Conservation (phyloP, 2,888 invertebrate species). For the Sphinx pinastri region DNA sequence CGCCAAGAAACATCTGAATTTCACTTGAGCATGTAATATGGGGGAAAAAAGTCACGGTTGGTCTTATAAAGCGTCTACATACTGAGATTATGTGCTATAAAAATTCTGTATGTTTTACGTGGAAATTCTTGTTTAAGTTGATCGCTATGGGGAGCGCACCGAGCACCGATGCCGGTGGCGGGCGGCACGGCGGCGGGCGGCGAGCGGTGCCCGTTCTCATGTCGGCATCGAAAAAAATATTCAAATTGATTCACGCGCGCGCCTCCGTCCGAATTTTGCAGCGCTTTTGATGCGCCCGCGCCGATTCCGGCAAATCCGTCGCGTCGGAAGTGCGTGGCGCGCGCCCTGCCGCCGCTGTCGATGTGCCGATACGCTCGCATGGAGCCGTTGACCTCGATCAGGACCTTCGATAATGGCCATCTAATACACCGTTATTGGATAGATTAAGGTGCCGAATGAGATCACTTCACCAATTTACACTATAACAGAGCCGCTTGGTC, state of each 20-base stretch:
- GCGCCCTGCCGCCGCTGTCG: slow-evolving; percentile 66
- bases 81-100: slow-evolving; percentile 74
- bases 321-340: slow-evolving; percentile 82
- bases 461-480: slow-evolving; percentile 35
- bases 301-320: slow-evolving; percentile 84
- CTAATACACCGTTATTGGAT: slow-evolving; percentile 66
- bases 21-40: slow-evolving; percentile 65
- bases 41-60: slow-evolving; percentile 50
- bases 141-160: slow-evolving; percentile 48
- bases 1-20: slow-evolving; percentile 55
- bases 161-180: slow-evolving; percentile 37
- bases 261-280: slow-evolving; percentile 80
- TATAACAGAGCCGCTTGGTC: neutral
- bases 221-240: slow-evolving; percentile 78
- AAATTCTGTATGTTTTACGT: slow-evolving; percentile 63
- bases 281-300: slow-evolving; percentile 81
- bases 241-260: slow-evolving; percentile 82
- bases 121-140: slow-evolving; percentile 41
- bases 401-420: slow-evolving; percentile 69
- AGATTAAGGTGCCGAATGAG: slow-evolving; percentile 61
- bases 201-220: slow-evolving; percentile 70
- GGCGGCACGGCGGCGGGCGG: slow-evolving; percentile 41
- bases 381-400: slow-evolving; percentile 78
- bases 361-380: slow-evolving; percentile 76
- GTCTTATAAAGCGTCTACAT: slow-evolving; percentile 57